These are phyloP conservation scores for Drosophila demipolita DNA, from an alignment of 2,888 invertebrate genomes.

Conservation along the genomic window DNA sequence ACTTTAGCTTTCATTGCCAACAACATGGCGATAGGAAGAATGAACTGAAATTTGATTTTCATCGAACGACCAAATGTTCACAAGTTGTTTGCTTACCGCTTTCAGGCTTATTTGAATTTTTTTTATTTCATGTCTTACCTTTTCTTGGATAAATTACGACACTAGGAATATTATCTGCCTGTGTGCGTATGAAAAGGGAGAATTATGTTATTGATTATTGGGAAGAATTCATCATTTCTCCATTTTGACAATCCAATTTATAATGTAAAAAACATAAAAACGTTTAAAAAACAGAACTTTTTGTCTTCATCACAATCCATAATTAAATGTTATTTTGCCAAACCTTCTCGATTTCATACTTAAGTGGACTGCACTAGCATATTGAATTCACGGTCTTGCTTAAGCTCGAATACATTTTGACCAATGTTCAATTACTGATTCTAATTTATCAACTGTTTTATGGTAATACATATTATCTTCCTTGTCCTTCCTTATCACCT, in stretches of 20 bases:
- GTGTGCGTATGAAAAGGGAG: slow-evolving; percentile 5
- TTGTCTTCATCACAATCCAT: neutral
- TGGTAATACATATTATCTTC: neutral
- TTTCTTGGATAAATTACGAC: slow-evolving; percentile 28
- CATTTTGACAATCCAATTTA: neutral
- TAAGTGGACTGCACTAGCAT: too few relatives aligned
- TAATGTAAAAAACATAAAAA: neutral
- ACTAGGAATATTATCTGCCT: slow-evolving; percentile 34
- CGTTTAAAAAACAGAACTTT: neutral
- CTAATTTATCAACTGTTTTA: neutral
- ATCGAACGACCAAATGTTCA: slow-evolving; percentile 55
- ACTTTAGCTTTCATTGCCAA: slow-evolving; percentile 48
- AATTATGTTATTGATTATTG: slow-evolving; percentile 13
- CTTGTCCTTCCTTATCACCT: too few relatives aligned
- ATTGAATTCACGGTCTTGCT: neutral
- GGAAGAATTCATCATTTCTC: neutral
- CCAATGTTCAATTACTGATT: neutral
- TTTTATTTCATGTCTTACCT: slow-evolving; percentile 69
- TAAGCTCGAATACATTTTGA: neutral
- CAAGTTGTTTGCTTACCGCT: slow-evolving; percentile 58
- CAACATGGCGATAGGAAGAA: slow-evolving; percentile 11
- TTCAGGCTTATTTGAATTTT: slow-evolving; percentile 77
- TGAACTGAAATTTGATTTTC: slow-evolving; percentile 70
- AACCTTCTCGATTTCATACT: neutral
- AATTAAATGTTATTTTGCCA: neutral